These are phyloP conservation scores for Spatulosminthurus flaviceps DNA, from an alignment of 2,888 invertebrate species.

Conservation along the genomic window DNA sequence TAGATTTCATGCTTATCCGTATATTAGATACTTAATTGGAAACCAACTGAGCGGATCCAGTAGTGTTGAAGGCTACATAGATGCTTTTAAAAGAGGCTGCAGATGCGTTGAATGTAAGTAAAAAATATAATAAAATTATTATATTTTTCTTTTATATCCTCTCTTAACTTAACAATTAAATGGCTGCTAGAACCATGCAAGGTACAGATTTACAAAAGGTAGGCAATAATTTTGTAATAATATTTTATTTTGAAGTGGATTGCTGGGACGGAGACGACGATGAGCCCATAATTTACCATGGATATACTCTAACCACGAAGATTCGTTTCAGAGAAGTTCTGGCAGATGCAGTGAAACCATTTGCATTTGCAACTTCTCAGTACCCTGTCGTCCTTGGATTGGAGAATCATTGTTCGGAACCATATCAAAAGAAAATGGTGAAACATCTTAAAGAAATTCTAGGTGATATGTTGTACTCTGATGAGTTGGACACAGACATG, in stretches of 20 bases:
- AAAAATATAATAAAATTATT: too few relatives aligned
- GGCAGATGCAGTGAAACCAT: slow-evolving; percentile 67
- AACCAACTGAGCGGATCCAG: slow-evolving; percentile 72
- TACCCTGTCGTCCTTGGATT: slow-evolving; percentile 69
- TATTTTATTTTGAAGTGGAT: slow-evolving; percentile 69
- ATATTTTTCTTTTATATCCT: too few relatives aligned
- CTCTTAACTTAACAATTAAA: too few relatives aligned
- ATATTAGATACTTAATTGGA: slow-evolving; percentile 71
- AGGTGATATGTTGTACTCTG: slow-evolving; percentile 66
- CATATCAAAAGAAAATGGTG: slow-evolving; percentile 66
- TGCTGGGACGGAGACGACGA: slow-evolving; percentile 71
- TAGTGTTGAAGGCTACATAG: slow-evolving; percentile 73
- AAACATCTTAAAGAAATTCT: slow-evolving; percentile 66
- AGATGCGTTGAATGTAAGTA: slow-evolving; percentile 72
- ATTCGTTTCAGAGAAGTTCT: slow-evolving; percentile 68
- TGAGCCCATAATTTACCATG: slow-evolving; percentile 72
- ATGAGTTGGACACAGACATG: slow-evolving; percentile 66
- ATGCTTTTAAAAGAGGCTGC: slow-evolving; percentile 71
- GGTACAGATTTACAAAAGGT: too few relatives aligned
- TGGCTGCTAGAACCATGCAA: too few relatives aligned
- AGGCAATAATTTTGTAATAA: not conserved
- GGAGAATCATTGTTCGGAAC: slow-evolving; percentile 69
- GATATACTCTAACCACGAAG: slow-evolving; percentile 68
- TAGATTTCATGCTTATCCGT: too few relatives aligned
- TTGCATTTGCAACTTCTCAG: slow-evolving; percentile 68